These are phyloP conservation scores for Nycticebus coucang DNA, from an alignment of 2,113 vertebrate genomes.

Conservation along the genomic window DNA sequence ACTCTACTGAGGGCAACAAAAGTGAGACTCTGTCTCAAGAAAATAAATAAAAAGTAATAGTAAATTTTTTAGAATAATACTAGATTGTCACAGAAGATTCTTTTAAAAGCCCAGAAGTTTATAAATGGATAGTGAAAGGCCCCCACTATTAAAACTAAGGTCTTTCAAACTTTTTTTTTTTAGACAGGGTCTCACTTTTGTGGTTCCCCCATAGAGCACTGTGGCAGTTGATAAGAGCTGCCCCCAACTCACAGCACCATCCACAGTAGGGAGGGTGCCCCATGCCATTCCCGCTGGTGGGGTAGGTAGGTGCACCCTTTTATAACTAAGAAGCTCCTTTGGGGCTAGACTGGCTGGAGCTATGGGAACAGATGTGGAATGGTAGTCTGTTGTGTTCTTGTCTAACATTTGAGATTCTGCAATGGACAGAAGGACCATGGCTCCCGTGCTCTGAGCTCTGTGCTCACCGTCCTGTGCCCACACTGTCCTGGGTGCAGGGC, in stretches of 20 bases:
- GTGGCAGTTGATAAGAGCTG: no score
- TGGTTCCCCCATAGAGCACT: no score
- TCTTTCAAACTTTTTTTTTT: not conserved
- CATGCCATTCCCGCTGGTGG: not conserved
- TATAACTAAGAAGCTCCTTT: not conserved
- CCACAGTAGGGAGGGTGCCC: not conserved
- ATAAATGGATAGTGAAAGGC: not conserved
- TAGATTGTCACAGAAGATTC: conserved; percentile 25
- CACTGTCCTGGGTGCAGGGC: not conserved
- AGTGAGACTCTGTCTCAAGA: no score
- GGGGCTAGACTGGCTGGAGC: not conserved
- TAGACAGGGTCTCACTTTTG: no score
- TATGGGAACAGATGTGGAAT: not conserved
- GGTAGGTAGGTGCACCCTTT: not conserved
- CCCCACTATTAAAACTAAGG: not conserved
- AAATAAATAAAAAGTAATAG: no score
- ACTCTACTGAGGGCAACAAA: no score
- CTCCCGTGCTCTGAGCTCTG: not conserved
- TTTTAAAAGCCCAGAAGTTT: not conserved
- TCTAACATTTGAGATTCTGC: not conserved
- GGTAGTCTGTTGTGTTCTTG: no score
- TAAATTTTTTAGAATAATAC: not conserved
- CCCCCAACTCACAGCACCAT: not conserved
- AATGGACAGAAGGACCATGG: not conserved
- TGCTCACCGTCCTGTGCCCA: not conserved